Conservation (phyloP, 2,888 invertebrate genomes). For the Harmothoe impar region DNA sequence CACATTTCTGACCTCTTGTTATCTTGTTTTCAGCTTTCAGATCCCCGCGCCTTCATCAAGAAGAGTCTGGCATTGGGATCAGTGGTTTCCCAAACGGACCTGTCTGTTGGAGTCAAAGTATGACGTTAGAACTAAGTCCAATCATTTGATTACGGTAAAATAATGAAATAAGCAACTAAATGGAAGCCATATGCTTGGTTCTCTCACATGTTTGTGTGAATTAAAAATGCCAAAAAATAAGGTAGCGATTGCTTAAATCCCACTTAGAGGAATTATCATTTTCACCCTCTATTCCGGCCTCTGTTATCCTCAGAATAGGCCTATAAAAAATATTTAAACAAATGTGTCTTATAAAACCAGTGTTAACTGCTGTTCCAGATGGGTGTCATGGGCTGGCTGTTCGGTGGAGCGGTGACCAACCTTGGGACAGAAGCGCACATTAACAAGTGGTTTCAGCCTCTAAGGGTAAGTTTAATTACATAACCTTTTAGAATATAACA, state of each 20-base stretch:
- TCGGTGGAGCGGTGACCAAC: slow-evolving; percentile 68
- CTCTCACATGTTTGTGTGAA: too few relatives aligned
- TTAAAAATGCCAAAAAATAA: too few relatives aligned
- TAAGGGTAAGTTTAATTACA: slow-evolving; percentile 55
- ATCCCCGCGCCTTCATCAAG: slow-evolving; percentile 65
- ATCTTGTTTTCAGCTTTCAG: slow-evolving; percentile 49
- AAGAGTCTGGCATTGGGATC: slow-evolving; percentile 68
- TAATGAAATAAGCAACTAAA: too few relatives aligned
- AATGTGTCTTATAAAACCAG: too few relatives aligned
- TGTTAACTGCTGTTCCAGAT: slow-evolving; percentile 60
- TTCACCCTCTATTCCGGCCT: too few relatives aligned
- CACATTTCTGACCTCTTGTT: too few relatives aligned
- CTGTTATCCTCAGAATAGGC: too few relatives aligned
- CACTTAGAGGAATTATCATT: too few relatives aligned
- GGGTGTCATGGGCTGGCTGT: slow-evolving; percentile 69
- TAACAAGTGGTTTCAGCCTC: slow-evolving; percentile 63
- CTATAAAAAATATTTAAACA: too few relatives aligned
- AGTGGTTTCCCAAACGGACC: slow-evolving; percentile 64
- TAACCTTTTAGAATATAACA: neutral
- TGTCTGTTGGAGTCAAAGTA: slow-evolving; percentile 68
- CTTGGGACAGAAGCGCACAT: slow-evolving; percentile 67
- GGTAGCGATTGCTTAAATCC: too few relatives aligned
- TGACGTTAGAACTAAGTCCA: neutral
- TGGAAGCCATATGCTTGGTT: too few relatives aligned
- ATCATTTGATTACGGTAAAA: too few relatives aligned